phyloP scores from a whole-genome alignment of 2,113 vertebrate species.

The Bolborhynchus lineola region DNA sequence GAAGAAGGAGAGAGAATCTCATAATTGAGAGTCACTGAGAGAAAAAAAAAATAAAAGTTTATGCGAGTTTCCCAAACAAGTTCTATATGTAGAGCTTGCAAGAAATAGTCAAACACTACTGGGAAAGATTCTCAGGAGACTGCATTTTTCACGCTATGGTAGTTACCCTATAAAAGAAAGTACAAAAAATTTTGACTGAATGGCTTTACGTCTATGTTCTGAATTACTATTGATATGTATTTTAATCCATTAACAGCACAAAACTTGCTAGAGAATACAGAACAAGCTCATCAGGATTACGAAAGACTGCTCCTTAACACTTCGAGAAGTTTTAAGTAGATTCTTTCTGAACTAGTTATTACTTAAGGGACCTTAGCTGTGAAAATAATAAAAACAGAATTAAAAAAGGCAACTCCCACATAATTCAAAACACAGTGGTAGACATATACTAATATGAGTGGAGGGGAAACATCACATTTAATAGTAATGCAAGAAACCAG shows the following conservation, averaged over 20 bases:
- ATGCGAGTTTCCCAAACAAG: background rate
- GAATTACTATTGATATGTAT: background rate
- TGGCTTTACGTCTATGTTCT: background rate
- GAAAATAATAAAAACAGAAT: background rate
- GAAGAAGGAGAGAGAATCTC: background rate
- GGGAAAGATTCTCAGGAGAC: background rate
- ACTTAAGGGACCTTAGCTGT: background rate
- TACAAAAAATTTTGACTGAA: background rate
- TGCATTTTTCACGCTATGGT: background rate
- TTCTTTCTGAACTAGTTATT: background rate
- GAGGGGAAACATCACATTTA: background rate
- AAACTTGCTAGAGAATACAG: background rate
- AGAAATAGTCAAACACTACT: background rate
- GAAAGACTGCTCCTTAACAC: background rate
- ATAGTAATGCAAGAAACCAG: background rate
- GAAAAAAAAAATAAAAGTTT: background rate
- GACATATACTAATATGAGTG: background rate
- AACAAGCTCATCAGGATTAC: background rate
- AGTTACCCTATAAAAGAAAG: background rate
- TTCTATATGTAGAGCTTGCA: background rate
- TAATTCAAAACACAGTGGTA: background rate
- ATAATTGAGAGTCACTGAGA: background rate
- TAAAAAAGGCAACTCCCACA: background rate
- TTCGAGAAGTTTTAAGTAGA: background rate
- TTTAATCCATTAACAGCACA: background rate